Base-by-base conservation (phyloP, 2,113 vertebrate genomes). In the Lycaon pictus region DNA sequence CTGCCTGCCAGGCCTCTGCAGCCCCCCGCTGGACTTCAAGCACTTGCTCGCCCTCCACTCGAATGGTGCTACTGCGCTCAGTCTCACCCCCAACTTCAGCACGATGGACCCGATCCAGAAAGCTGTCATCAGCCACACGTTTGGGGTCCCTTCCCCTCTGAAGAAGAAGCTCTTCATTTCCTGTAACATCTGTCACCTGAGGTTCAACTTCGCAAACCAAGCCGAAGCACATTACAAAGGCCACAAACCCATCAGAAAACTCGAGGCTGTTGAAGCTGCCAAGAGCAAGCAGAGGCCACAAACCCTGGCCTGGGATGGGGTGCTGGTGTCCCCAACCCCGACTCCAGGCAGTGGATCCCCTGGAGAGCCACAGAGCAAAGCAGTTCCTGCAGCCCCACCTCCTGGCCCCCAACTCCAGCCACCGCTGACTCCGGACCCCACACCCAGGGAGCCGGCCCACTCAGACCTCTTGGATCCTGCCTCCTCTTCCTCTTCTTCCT, bases 81-180 rank as follows among this genome's bases (percentile, higher is more conserved):
- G 43, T 97, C 92, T 97, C 56, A 88, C 63, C 84, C 55, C 86
- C 81, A 43, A 43, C 43, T 67, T 81, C 82, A 3, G 43, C 98
- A 99, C 43, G 99, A 99, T 99, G 99, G 99, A 99, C 98, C 99
- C 99, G 0, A 99, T 99, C 95, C 99, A 99, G 99, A 99, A 99
- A 98, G 99, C 99, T 0, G 99, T 99, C 97, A 99, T 99, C 98
- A 99, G 99, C 98, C 99, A 99, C 98, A 99, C 99, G 0, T 99
- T 99, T 13, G 99, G 99, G 1, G 90, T 99, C 90, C 98, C 99
- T 3, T 97, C 99, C n/a, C 99, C 99, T 1, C 98, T 99, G 93
- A 99, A 99, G 99, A 99, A 99, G 99, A 99, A 99, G 98, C 99
- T 99, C 96, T 99, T 99, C 98, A 99, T 99, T 98, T 99, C 99